Conservation (phyloP, 2,113 vertebrate species). For the Bambusicola thoracicus region DNA sequence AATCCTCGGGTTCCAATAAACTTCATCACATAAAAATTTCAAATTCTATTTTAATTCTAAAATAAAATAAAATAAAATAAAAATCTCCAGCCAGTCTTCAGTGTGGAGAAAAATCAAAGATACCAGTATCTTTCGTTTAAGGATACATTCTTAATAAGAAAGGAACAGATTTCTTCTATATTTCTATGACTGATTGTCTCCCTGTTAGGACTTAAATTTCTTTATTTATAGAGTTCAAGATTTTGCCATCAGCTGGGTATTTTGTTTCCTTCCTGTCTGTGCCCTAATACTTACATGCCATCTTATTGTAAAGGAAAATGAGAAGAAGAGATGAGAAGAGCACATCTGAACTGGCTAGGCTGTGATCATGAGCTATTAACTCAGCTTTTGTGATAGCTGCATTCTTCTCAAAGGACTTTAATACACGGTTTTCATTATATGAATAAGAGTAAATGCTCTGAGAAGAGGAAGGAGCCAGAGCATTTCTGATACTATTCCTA, state of each 20-base stretch:
- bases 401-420: not conserved
- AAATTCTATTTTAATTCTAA: not conserved
- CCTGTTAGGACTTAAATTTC: not conserved
- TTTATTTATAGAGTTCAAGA: not conserved
- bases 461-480: not conserved
- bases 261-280: not conserved
- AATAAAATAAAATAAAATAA: too few relatives aligned
- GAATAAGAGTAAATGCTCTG: not conserved
- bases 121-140: not conserved
- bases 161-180: not conserved
- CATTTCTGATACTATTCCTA: not conserved
- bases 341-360: not conserved
- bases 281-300: not conserved
- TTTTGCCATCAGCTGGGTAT: not conserved
- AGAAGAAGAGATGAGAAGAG: not conserved
- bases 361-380: not conserved
- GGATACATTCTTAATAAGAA: not conserved
- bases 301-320: not conserved
- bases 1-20: not conserved
- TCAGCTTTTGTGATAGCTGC: not conserved
- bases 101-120: not conserved
- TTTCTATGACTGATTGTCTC: not conserved
- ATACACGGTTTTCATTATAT: not conserved
- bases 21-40: not conserved
- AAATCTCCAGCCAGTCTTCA: not conserved